Evolutionary conservation across 2,888 invertebrate genomes (phyloP), one percentile per base, ranked within the genome.

Genomic region (Vanessa cardui): DNA sequence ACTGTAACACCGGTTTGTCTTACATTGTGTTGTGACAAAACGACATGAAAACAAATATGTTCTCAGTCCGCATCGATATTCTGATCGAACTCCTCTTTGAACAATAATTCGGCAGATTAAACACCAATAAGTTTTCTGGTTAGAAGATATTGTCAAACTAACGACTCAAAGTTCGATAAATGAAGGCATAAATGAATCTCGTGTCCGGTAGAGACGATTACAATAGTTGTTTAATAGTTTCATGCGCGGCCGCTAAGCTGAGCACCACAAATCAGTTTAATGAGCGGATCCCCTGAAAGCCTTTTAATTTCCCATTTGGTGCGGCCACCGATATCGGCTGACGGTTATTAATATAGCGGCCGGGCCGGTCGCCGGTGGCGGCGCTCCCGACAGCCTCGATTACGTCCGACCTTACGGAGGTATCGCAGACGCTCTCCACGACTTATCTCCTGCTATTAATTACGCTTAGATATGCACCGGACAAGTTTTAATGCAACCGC

Each of bases 401-500:
- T 87, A 87, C 83, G 78, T 77, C 80, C 80, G 77, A 75, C 83
- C 83, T 77, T 77, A 78, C 79, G 76, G 77, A 83, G 83, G 83
- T 85, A 88, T 85, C 86, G 83, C 86, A 76, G 83, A 77, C 83
- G 83, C 84, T 83, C 88, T 83, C 82, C 78, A 79, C 83, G 77
- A 87, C 87, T 90, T 92, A 92, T 92, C 92, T 86, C 80, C 77
- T 79, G 83, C 90, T 92, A 92, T 92, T 92, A 91, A 92, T 92
- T 92, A 92, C 86, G 82, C 81, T 79, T 81, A 86, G 91, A 90
- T 91, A 91, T 88, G 87, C 87, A 83, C 82, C 78, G 84, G 92
- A 90, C 90, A 89, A 90, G 89, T 90, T 90, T 89, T 90, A 92
- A 92, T 91, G 90, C 92, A 88, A 92, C 90, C 86, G 89, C 92